phyloP scores from a whole-genome alignment of 2,888 invertebrate genomes.

The Macrophya annulata region DNA sequence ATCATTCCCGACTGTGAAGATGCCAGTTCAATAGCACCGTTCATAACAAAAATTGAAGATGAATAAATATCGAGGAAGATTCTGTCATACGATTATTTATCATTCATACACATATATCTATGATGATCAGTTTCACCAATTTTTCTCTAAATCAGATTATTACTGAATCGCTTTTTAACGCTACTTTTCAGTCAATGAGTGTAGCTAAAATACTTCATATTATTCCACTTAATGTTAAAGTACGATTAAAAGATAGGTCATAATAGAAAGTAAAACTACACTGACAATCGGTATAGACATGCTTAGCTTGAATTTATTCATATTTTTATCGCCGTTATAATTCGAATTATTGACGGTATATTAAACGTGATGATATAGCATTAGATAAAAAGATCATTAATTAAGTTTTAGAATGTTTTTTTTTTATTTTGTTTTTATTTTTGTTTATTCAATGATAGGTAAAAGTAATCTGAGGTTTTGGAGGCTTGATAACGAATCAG shows the following conservation, averaged over 20 bases:
- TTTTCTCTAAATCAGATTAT: background rate
- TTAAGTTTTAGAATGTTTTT: background rate
- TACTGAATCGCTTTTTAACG: background rate
- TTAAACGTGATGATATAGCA: background rate
- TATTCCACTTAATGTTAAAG: background rate
- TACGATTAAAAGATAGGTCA: slow-evolving; percentile 16
- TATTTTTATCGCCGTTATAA: slow-evolving; percentile 1
- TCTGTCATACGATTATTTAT: background rate
- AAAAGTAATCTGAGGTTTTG: background rate
- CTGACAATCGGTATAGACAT: slow-evolving; percentile 6
- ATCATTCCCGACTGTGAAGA: slow-evolving; percentile 93
- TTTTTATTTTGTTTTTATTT: background rate
- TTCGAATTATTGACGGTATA: background rate
- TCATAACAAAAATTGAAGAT: slow-evolving; percentile 82
- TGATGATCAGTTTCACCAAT: background rate
- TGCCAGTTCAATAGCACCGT: slow-evolving; percentile 89
- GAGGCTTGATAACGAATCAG: slow-evolving; percentile 10
- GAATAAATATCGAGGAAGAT: slow-evolving; percentile 18
- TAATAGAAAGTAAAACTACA: background rate
- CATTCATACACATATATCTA: background rate
- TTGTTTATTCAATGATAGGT: background rate
- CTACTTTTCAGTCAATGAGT: background rate
- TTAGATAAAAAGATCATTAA: background rate
- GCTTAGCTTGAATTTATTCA: background rate
- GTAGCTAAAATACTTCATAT: background rate